These are phyloP conservation scores for Drosophila neotestacea DNA, from an alignment of 2,888 invertebrate genomes.

Conservation along the genomic window DNA sequence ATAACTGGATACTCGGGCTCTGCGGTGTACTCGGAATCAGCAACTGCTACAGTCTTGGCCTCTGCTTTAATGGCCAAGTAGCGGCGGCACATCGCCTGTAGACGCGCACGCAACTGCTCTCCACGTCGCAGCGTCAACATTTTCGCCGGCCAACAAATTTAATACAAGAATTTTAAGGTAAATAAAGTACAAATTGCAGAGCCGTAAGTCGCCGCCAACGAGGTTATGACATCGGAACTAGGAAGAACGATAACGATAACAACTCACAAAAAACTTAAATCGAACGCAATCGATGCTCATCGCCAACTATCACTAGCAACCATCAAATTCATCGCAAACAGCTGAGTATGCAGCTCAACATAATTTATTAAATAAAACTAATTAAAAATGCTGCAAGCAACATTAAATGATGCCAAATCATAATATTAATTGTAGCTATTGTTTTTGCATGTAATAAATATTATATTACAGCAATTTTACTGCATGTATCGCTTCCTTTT, in stretches of 20 bases:
- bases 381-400: neutral
- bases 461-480: neutral
- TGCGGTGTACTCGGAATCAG: conserved; percentile 65
- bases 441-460: neutral
- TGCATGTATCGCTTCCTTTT: neutral
- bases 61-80: conserved; percentile 41
- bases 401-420: no score
- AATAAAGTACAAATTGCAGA: conserved; percentile 26
- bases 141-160: conserved; percentile 34
- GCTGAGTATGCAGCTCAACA: conserved; percentile 10
- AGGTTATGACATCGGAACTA: conserved; percentile 56
- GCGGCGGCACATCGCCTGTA: conserved; percentile 35
- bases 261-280: conserved; percentile 2
- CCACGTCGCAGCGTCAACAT: conserved; percentile 62
- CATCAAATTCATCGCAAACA: neutral
- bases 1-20: conserved; percentile 81
- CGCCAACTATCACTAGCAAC: neutral
- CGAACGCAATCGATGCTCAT: conserved; percentile 8
- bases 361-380: neutral
- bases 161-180: conserved; percentile 44
- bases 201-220: conserved; percentile 40
- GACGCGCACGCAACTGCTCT: conserved; percentile 51
- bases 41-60: conserved; percentile 24
- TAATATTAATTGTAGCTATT: neutral
- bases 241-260: conserved; percentile 24